Conservation (phyloP, 2,113 vertebrate genomes). For the Notothenia rossii region DNA sequence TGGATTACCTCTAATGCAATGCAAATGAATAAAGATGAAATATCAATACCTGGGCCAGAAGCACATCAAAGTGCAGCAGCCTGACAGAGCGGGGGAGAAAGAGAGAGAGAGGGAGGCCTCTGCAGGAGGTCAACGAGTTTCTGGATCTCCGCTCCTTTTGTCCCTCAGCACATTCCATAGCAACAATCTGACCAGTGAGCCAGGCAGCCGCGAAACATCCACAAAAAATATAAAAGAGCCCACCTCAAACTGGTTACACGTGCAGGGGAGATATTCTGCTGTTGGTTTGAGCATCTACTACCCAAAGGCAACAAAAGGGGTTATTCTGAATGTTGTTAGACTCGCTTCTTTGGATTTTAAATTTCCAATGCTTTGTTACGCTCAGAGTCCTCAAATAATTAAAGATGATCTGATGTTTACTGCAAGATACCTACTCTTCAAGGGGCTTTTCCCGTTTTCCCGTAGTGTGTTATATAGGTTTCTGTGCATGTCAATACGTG, state of each 20-base stretch:
- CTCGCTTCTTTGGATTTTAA: background rate
- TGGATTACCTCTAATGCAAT: no score
- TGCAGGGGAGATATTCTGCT: slow-evolving; percentile 17
- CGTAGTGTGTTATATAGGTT: no score
- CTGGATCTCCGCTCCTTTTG: slow-evolving; percentile 78
- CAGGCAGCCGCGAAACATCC: slow-evolving; percentile 65
- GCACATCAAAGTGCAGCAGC: slow-evolving; percentile 62
- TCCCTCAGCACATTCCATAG: slow-evolving; percentile 79
- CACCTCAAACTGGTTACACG: slow-evolving; percentile 47
- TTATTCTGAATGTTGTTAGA: background rate
- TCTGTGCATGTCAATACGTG: no score
- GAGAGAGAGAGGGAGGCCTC: slow-evolving; percentile 64
- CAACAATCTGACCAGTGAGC: slow-evolving; percentile 74
- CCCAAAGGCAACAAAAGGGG: background rate
- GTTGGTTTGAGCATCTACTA: slow-evolving; percentile 2
- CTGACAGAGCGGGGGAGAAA: slow-evolving; percentile 39
- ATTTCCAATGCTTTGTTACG: background rate
- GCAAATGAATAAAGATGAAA: no score
- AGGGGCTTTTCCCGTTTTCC: no score
- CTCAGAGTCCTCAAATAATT: background rate
- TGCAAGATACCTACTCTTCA: background rate
- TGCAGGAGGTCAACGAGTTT: slow-evolving; percentile 79
- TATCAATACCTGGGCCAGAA: slow-evolving; percentile 66
- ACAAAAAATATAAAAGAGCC: slow-evolving; percentile 59
- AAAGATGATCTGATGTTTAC: background rate